Evolutionary conservation across 2,113 vertebrate genomes (phyloP).

Genomic region (Trinectes maculatus): DNA sequence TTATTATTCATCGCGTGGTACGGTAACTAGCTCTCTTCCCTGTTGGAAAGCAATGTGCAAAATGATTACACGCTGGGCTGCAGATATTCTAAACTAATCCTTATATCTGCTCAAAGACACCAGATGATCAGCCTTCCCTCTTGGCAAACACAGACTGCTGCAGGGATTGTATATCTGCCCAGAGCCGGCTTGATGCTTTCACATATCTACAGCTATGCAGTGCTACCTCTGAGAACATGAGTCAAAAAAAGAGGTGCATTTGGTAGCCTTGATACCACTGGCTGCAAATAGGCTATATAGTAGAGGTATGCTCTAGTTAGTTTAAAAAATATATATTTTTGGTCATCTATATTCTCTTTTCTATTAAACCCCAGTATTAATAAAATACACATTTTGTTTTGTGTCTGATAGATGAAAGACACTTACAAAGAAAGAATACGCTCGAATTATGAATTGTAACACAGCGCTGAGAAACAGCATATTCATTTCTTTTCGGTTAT

Average conservation of each 20-base stretch:
- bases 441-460: neutral
- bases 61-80: slow-evolving; percentile 51
- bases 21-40: slow-evolving; percentile 43
- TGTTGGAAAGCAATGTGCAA: slow-evolving; percentile 58
- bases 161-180: slow-evolving; percentile 43
- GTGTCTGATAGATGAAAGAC: neutral
- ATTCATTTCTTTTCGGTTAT: neutral
- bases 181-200: slow-evolving; percentile 25
- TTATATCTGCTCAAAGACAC: slow-evolving; percentile 64
- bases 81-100: slow-evolving; percentile 69
- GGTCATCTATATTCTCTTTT: neutral
- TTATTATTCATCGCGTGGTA: slow-evolving; percentile 51
- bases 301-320: neutral
- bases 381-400: neutral
- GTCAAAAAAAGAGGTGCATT: slow-evolving; percentile 27
- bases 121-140: slow-evolving; percentile 63
- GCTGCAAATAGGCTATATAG: neutral
- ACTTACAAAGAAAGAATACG: neutral
- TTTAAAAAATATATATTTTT: neutral
- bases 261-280: slow-evolving; percentile 1
- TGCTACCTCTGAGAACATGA: slow-evolving; percentile 17
- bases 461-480: neutral
- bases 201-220: slow-evolving; percentile 28
- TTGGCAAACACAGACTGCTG: slow-evolving; percentile 48
- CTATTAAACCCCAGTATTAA: neutral